These are phyloP conservation scores for Chiroxiphia lanceolata DNA, from an alignment of 2,797 vertebrate species.

Conservation along the genomic window DNA sequence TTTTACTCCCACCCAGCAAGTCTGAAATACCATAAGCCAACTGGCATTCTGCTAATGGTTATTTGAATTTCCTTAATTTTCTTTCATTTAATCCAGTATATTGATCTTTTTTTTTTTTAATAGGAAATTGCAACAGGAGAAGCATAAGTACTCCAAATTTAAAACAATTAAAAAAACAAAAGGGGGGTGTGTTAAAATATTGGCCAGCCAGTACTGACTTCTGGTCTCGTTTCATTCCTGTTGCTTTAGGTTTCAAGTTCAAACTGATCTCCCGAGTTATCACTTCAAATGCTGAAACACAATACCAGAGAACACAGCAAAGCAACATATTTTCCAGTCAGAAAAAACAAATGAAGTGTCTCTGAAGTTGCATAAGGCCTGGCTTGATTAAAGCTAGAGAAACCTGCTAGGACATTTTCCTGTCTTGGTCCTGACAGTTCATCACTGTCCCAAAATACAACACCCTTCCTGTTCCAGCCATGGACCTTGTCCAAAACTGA, in stretches of 20 bases:
- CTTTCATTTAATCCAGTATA: background rate
- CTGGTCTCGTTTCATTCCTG: background rate
- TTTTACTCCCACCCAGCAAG: background rate
- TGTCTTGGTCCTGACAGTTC: background rate
- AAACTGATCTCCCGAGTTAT: background rate
- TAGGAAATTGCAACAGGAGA: background rate
- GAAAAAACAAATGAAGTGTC: background rate
- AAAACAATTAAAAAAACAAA: background rate
- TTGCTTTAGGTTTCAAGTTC: background rate
- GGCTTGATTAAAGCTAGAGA: background rate
- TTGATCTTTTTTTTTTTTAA: background rate
- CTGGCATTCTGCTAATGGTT: background rate
- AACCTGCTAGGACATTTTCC: background rate
- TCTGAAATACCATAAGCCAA: background rate
- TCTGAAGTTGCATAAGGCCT: background rate
- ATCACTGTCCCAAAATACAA: background rate
- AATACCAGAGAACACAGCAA: background rate
- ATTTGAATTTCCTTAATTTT: background rate
- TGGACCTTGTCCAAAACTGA: constrained; percentile 7
- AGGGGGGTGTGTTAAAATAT: background rate
- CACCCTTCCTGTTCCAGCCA: background rate
- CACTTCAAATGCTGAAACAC: background rate
- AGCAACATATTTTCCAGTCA: background rate
- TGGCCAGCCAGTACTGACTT: background rate
- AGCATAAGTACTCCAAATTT: background rate